Conservation (phyloP, 2,888 invertebrate genomes). For the Orthosia incerta region DNA sequence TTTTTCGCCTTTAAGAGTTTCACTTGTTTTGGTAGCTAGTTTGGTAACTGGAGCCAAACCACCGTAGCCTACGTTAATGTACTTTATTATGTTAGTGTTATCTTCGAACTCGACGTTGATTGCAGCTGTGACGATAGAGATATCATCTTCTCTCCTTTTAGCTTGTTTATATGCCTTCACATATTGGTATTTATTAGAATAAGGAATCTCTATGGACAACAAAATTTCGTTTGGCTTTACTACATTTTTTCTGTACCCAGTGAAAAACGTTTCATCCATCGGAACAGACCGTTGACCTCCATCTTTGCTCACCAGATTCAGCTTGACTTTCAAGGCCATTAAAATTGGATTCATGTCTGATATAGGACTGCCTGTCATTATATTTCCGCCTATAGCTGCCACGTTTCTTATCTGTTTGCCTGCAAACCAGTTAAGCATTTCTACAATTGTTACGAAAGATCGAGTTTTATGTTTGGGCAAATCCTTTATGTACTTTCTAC, state of each 20-base stretch:
- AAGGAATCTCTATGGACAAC: conserved; percentile 94
- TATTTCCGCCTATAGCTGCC: conserved; percentile 98
- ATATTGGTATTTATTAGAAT: conserved; percentile 92
- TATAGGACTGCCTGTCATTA: conserved; percentile 99
- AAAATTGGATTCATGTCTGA: conserved; percentile 98
- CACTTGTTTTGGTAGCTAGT: conserved; percentile 93
- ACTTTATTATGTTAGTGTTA: conserved; percentile 88
- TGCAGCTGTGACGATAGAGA: conserved; percentile 96
- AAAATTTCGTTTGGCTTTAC: conserved; percentile 94
- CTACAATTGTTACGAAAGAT: conserved; percentile 93
- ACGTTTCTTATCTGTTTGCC: conserved; percentile 99
- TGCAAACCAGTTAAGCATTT: conserved; percentile 98
- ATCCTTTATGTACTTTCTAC: conserved; percentile 91
- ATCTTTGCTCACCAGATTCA: conserved; percentile 92
- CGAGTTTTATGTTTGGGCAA: conserved; percentile 92
- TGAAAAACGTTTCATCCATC: conserved; percentile 95
- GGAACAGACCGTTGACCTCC: conserved; percentile 91
- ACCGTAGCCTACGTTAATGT: conserved; percentile 95
- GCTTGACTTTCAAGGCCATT: conserved; percentile 95
- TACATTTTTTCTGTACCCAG: conserved; percentile 94
- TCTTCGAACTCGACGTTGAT: conserved; percentile 93
- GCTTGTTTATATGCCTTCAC: conserved; percentile 96
- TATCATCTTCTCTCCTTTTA: conserved; percentile 96
- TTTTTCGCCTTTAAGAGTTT: conserved; percentile 90
- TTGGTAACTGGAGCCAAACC: conserved; percentile 98